A percentile compares a stretch with the other conserved stretches of the same genome.
Conservation (phyloP, 2,888 invertebrate species). For the Sarcophaga subvicina region DNA sequence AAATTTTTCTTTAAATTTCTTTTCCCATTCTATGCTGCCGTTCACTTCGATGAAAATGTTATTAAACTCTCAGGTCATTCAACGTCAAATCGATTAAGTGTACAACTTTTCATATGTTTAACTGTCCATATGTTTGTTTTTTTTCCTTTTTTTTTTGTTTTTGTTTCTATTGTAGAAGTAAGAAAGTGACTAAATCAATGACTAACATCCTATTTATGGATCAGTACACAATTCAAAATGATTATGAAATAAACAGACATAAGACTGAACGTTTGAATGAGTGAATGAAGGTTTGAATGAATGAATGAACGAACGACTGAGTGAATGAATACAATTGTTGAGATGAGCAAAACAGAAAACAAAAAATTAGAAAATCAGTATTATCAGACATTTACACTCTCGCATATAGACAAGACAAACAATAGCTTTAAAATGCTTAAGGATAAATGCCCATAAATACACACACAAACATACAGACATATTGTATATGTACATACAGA, state of each 20-base stretch:
- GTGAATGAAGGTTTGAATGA: neutral
- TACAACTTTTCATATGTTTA: neutral
- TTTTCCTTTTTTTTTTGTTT: neutral
- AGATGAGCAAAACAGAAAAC: slow-evolving; percentile 37
- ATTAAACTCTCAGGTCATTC: too few relatives aligned
- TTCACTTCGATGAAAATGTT: too few relatives aligned
- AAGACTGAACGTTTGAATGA: too few relatives aligned
- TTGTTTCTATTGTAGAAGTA: slow-evolving; percentile 21
- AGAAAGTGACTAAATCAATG: slow-evolving; percentile 69
- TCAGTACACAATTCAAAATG: slow-evolving; percentile 68
- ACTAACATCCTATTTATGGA: slow-evolving; percentile 69
- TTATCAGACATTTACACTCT: neutral
- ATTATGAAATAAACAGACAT: slow-evolving; percentile 30
- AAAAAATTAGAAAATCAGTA: neutral
- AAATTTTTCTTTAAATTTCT: too few relatives aligned
- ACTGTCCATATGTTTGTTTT: neutral
- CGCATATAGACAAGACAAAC: neutral
- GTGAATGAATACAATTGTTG: slow-evolving; percentile 38
- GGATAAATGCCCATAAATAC: slow-evolving; percentile 3
- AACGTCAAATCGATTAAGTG: too few relatives aligned
- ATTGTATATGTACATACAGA: neutral
- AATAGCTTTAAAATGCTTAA: slow-evolving; percentile 32
- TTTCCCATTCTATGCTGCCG: too few relatives aligned
- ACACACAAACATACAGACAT: neutral
- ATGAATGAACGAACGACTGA: slow-evolving; percentile 2